Percentiles rank a stretch among this genome's conserved stretches.
phyloP scores from a whole-genome alignment of 2,113 vertebrate genomes.

The Cheirogaleus medius region DNA sequence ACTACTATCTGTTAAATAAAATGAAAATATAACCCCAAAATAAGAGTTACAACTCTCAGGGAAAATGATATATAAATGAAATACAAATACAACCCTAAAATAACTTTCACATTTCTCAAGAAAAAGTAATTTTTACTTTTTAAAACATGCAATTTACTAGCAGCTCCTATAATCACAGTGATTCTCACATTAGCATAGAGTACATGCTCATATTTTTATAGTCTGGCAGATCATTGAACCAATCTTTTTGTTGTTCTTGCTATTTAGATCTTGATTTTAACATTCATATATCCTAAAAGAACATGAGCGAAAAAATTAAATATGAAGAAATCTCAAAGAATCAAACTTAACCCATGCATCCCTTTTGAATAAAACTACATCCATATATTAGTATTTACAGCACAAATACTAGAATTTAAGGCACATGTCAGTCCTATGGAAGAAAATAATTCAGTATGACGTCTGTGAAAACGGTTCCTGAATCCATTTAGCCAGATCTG shows the following conservation, averaged over 20 bases:
- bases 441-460: slow-evolving; percentile 32
- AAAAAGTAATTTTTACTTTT: slow-evolving; percentile 59
- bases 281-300: slow-evolving; percentile 24
- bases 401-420: slow-evolving; percentile 23
- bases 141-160: slow-evolving; percentile 52
- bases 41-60: slow-evolving; percentile 35
- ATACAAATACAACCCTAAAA: slow-evolving; percentile 66
- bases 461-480: background rate
- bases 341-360: background rate
- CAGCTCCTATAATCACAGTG: slow-evolving; percentile 14
- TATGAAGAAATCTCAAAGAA: too few relatives aligned
- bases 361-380: slow-evolving; percentile 35
- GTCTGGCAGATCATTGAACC: slow-evolving; percentile 16
- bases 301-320: too few relatives aligned
- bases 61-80: slow-evolving; percentile 49
- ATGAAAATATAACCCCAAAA: slow-evolving; percentile 57
- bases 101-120: slow-evolving; percentile 55
- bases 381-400: slow-evolving; percentile 39
- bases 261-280: slow-evolving; percentile 61
- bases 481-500: slow-evolving; percentile 17
- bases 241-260: slow-evolving; percentile 5
- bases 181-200: background rate
- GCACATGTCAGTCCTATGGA: background rate
- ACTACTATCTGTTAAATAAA: slow-evolving; percentile 52
- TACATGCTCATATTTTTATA: background rate